Percentiles rank a stretch among this genome's conserved stretches.
phyloP scores from a whole-genome alignment of 2,888 invertebrate genomes.

The Dexiosoma caninum region DNA sequence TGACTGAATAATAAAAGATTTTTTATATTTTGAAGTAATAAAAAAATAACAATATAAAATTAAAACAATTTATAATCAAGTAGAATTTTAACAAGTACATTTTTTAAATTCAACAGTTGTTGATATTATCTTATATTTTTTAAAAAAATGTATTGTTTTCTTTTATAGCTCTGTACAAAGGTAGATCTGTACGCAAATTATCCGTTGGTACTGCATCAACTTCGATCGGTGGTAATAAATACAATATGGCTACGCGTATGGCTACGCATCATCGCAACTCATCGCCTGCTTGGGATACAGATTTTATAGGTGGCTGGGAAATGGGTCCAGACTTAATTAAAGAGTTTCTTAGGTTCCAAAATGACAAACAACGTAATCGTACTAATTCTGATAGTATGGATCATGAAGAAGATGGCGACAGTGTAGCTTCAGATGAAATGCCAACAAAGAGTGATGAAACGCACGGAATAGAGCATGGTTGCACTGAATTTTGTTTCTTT shows the following conservation, averaged over 20 bases:
- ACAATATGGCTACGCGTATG: conserved; percentile 46
- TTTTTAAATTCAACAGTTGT: too few species aligned
- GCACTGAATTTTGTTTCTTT: conserved; percentile 66
- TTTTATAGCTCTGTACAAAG: conserved; percentile 68
- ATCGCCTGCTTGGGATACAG: conserved; percentile 73
- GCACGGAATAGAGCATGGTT: conserved; percentile 23
- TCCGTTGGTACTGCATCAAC: conserved; percentile 52
- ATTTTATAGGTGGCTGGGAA: conserved; percentile 75
- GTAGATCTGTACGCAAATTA: conserved; percentile 68
- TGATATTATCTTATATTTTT: too few species aligned
- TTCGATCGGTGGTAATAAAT: conserved; percentile 42
- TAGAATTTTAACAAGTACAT: too few species aligned
- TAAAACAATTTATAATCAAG: too few species aligned
- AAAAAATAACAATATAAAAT: too few species aligned
- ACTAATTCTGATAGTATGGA: conserved; percentile 70
- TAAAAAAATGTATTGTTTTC: too few species aligned
- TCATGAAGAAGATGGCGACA: conserved; percentile 37
- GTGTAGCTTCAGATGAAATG: conserved; percentile 52
- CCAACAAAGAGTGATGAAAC: conserved; percentile 47
- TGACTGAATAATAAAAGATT: too few species aligned
- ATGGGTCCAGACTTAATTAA: conserved; percentile 75
- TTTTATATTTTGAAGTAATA: too few species aligned
- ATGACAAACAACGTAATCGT: conserved; percentile 70
- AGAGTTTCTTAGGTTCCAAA: conserved; percentile 72
- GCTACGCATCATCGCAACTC: conserved; percentile 64